Base-by-base conservation (phyloP, 2,113 vertebrate genomes). In the Notiomystis cincta region DNA sequence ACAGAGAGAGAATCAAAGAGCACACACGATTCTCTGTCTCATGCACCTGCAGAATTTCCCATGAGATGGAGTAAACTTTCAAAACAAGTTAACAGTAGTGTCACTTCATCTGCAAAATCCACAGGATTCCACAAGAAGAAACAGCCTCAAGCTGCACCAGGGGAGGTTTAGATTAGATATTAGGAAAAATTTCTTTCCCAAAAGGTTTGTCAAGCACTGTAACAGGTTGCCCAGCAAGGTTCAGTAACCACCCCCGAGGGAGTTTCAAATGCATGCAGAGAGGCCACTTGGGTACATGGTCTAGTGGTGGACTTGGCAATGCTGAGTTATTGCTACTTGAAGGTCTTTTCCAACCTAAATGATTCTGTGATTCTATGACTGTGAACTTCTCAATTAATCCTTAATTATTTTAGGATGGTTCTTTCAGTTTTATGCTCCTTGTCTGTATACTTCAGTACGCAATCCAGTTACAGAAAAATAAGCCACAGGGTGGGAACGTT, bases 11-110 rank as follows among this genome's bases (percentile, higher is more conserved):
- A 82, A 60, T 48, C 23, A 51, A 76, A 71, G n/a, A 72, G 72
- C 5, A 18, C 9, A n/a, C 16, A 25, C 0, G 0, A 47, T 10
- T 45, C 7, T 14, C 7, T 16, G 15, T 45, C 31, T 81, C 69
- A 40, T 6, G 7, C 57, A 73, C 27, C 20, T 57, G 15, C 13
- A 69, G 31, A 20, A 57, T 33, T 76, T 57, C 35, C 83, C n/a
- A n/a, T 8, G 8, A 76, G 23, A 45, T 5, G 10, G 14, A 76
- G 19, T 60, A 67, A 79, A 66, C 3, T 40, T 82, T 44, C 54
- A 75, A 76, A 64, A 57, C 14, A 72, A 69, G 17, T 21, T 35
- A 58, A 67, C 12, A 72, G 24, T 3, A 48, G 9, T 0, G 0
- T 4, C 11, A 1, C 8, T 62, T 62, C 67, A 93, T 31, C 20